Evolutionary conservation across 1,140 invertebrate species (phyloP).

Genomic region (Apis dorsata): DNA sequence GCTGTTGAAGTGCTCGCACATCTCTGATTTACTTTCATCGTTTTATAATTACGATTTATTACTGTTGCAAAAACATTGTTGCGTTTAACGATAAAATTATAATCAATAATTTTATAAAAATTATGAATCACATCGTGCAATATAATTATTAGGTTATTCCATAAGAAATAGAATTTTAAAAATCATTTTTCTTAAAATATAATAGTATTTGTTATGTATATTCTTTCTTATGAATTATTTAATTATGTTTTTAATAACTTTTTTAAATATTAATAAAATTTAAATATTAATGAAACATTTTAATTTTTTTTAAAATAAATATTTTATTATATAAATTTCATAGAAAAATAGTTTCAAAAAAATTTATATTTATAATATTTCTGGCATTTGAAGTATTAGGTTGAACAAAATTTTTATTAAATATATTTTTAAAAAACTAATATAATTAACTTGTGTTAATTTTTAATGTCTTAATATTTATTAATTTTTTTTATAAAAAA

Average conservation of each 20-base stretch:
- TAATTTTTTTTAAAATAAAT: too few relatives aligned
- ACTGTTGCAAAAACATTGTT: not conserved
- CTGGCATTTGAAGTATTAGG: too few relatives aligned
- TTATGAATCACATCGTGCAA: not conserved
- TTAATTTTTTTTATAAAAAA: too few relatives aligned
- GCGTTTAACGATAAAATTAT: not conserved
- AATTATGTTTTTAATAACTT: not conserved
- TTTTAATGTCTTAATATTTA: too few relatives aligned
- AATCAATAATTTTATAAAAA: not conserved
- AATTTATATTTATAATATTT: too few relatives aligned
- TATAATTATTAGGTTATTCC: not conserved
- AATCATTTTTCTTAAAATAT: not conserved
- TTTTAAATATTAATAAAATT: too few relatives aligned
- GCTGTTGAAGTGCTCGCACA: conserved; percentile 83
- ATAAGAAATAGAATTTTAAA: not conserved
- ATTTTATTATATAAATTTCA: too few relatives aligned
- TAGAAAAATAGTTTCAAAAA: too few relatives aligned
- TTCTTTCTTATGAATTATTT: not conserved
- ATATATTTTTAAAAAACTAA: too few relatives aligned
- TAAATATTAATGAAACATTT: too few relatives aligned
- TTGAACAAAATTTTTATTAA: too few relatives aligned
- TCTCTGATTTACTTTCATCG: conserved; percentile 71
- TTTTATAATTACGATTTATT: not conserved
- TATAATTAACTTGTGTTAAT: too few relatives aligned
- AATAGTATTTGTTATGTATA: not conserved